Evolutionary conservation across 2,888 invertebrate species (phyloP), one percentile per base, ranked within the genome.

Genomic region (Himalopsyche tibetana): DNA sequence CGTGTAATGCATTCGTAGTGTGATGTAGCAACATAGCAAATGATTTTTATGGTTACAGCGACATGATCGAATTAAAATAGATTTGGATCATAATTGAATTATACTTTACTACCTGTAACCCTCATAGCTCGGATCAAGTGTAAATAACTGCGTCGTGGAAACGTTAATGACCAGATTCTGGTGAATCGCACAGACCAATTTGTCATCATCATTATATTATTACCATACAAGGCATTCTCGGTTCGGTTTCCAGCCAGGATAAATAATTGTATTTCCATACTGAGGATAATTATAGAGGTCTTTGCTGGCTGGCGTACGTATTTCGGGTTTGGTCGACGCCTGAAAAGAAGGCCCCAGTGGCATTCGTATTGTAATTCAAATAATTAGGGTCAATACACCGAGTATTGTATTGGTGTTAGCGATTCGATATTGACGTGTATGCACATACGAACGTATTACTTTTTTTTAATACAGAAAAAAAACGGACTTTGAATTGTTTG

Each of bases 121-220:
- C 15, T 3, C 3, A 51, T 51, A 15, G 15, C 51, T 51, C 2
- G 51, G 51, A 51, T 51, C 51, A 51, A 51, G 51, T 51, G 51
- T 51, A 15, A 12, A n/a, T 63, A 63, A 63, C 9, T 63, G 63
- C 19, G 63, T 63, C 63, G 19, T 63, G 19, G 6, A 28, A 63
- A 19, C 63, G 19, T 63, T 63, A 63, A 63, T 63, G 28, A 19
- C 19, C 63, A 28, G 63, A 19, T 63, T 63, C 63, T 28, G 28
- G 19, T 28, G 63, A 63, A 63, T 63, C 28, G 63, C 63, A 63
- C 63, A 63, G 19, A 63, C 63, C 63, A 63, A 63, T 63, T 63
- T 63, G 63, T 63, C 63, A 63, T 63, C 63, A 63, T 63, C 28
- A 63, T 63, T 63, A 63, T 63, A 63, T 63, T 63, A 63, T 63